Percentiles rank a stretch among this genome's conserved stretches.
Conservation (phyloP, 2,797 vertebrate genomes). For the Oreortyx pictus region DNA sequence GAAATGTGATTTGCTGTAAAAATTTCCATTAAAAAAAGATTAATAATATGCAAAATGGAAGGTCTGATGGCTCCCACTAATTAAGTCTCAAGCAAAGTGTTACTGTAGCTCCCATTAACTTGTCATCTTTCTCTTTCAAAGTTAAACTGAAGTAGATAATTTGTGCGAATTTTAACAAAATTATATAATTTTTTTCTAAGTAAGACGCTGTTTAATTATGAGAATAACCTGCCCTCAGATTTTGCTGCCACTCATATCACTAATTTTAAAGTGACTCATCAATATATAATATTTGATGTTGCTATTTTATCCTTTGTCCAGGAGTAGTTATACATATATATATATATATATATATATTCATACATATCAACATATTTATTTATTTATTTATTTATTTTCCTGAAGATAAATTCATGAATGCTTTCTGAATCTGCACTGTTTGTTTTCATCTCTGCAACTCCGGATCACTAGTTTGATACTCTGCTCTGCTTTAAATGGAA, state of each 20-base stretch:
- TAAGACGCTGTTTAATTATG: background rate
- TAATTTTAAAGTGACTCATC: background rate
- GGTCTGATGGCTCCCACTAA: slow-evolving; percentile 3
- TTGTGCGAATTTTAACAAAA: slow-evolving; percentile 8
- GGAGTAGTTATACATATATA: background rate
- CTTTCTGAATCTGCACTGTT: slow-evolving; percentile 34
- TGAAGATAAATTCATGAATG: background rate
- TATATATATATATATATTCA: too few relatives aligned
- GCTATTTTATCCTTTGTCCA: background rate
- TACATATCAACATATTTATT: too few relatives aligned
- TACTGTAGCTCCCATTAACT: background rate
- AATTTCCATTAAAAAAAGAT: slow-evolving; percentile 16
- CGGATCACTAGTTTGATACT: slow-evolving; percentile 44
- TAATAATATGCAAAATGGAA: slow-evolving; percentile 16
- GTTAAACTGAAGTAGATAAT: background rate
- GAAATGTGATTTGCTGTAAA: slow-evolving; percentile 36
- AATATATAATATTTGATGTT: background rate
- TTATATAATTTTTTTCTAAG: background rate
- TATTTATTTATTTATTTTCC: background rate
- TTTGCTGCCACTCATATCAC: background rate
- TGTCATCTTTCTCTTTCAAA: slow-evolving; percentile 22
- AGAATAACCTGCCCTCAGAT: background rate
- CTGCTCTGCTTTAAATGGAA: slow-evolving; percentile 48
- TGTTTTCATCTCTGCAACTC: slow-evolving; percentile 45
- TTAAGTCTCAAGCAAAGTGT: slow-evolving; percentile 1